Base-by-base conservation (phyloP, 92 coral and sea anemone species). In the Siderastrea radians region DNA sequence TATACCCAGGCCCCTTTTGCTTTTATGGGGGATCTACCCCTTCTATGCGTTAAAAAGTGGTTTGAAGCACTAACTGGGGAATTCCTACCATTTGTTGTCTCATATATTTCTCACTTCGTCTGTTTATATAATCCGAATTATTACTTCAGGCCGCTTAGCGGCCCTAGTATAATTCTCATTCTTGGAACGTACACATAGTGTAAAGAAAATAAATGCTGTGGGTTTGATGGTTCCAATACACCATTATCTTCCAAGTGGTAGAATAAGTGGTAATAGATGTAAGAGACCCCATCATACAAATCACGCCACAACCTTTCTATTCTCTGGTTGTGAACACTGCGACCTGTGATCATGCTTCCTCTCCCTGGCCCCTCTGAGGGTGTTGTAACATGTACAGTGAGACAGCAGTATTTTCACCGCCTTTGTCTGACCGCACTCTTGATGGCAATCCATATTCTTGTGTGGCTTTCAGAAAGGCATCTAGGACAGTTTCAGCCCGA, bases 391-490 rank as follows among this genome's bases (percentile, higher is more conserved):
- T 86, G 49, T 78, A 79, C 57, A 86, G 66, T 15, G 85, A 78
- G 49, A 80, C 81, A 3, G 64, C 86, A 62, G 81, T 72, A 81
- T 88, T 81, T 74, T 81, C 82, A 49, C 92, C 89, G 7, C 86
- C 89, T 16, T 70, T 64, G 57, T 89, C 93, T 13, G 89, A 84
- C 43, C 82, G 66, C 48, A 89, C 93, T 45, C 89, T 68, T 16
- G 93, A 84, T 6, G 89, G 93, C 59, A 89, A 47, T 44, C 93
- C 93, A 89, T 84, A 89, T 49, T 84, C 89, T 77, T n/a, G 49
- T 43, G 61, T 72, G 5, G 93, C 93, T 62, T 70, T 59, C 62
- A 55, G 65, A 81, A 89, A 74, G 49, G 62, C 55, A 70, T 43
- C 52, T 19, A 83, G 73, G 61, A 89, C 92, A 64, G 88, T 75